These are phyloP conservation scores for Globia sparganii DNA, from an alignment of 2,888 invertebrate species.

Conservation along the genomic window DNA sequence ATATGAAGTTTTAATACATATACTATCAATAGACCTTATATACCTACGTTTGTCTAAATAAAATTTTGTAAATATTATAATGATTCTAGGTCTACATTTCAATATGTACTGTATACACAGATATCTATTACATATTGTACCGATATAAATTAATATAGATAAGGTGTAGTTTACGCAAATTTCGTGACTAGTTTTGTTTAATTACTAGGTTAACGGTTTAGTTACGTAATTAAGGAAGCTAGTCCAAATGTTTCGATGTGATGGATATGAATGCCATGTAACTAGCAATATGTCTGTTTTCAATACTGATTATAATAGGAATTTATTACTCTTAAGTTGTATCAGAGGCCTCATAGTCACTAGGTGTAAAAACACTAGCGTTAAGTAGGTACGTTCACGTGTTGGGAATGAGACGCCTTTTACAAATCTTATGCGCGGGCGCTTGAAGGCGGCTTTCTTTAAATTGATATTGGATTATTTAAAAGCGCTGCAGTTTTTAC, in stretches of 20 bases:
- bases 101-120: slow-evolving; percentile 78
- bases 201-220: slow-evolving; percentile 86
- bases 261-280: slow-evolving; percentile 88
- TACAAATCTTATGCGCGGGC: slow-evolving; percentile 67
- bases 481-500: slow-evolving; percentile 62
- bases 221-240: slow-evolving; percentile 89
- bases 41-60: slow-evolving; percentile 54
- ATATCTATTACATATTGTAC: slow-evolving; percentile 74
- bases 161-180: slow-evolving; percentile 77
- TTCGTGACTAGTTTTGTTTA: slow-evolving; percentile 88
- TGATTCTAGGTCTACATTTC: slow-evolving; percentile 76
- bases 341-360: slow-evolving; percentile 65
- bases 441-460: slow-evolving; percentile 62
- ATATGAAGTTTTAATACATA: slow-evolving; percentile 42
- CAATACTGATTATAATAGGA: slow-evolving; percentile 71
- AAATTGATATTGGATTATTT: slow-evolving; percentile 51
- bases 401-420: slow-evolving; percentile 65
- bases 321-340: slow-evolving; percentile 65
- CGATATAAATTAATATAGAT: slow-evolving; percentile 75
- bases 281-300: slow-evolving; percentile 77
- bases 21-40: slow-evolving; percentile 49
- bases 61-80: slow-evolving; percentile 78
- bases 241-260: slow-evolving; percentile 89
- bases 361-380: slow-evolving; percentile 69
- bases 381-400: slow-evolving; percentile 63